phyloP scores from a whole-genome alignment of 2,888 invertebrate species.

The Galeruca laticollis region DNA sequence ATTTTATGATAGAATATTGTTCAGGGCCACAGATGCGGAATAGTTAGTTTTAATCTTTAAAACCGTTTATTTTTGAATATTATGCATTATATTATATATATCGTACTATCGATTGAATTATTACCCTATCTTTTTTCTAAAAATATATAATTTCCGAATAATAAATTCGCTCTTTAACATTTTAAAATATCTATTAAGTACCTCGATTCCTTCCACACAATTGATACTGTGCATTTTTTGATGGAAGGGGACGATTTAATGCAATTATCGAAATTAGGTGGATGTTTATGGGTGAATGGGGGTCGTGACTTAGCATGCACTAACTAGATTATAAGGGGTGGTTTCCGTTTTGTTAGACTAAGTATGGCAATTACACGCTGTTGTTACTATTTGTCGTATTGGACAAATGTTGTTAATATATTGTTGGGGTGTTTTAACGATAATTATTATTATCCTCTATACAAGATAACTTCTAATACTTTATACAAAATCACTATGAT shows the following conservation, averaged over 20 bases:
- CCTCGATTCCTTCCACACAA: conserved; percentile 44
- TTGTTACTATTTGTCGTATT: conserved; percentile 14
- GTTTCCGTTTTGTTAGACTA: conserved; percentile 23
- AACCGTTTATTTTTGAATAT: no score
- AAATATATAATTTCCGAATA: no score
- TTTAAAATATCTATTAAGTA: no score
- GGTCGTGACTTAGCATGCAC: conserved; percentile 46
- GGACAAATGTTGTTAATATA: background rate
- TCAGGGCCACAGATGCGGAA: no score
- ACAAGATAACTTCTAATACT: background rate
- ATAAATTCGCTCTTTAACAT: no score
- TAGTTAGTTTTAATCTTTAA: no score
- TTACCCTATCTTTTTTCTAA: no score
- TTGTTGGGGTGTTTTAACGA: background rate
- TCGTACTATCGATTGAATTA: no score
- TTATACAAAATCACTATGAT: background rate
- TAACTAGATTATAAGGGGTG: conserved; percentile 48
- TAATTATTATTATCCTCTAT: background rate
- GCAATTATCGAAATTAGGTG: conserved; percentile 51
- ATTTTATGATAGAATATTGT: no score
- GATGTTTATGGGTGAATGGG: conserved; percentile 46
- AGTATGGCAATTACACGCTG: conserved; percentile 30
- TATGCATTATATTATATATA: no score
- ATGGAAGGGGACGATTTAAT: conserved; percentile 32
- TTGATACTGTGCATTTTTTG: conserved; percentile 40